Base-by-base conservation (phyloP, 1,140 invertebrate species). In the Heliothis subflexa region DNA sequence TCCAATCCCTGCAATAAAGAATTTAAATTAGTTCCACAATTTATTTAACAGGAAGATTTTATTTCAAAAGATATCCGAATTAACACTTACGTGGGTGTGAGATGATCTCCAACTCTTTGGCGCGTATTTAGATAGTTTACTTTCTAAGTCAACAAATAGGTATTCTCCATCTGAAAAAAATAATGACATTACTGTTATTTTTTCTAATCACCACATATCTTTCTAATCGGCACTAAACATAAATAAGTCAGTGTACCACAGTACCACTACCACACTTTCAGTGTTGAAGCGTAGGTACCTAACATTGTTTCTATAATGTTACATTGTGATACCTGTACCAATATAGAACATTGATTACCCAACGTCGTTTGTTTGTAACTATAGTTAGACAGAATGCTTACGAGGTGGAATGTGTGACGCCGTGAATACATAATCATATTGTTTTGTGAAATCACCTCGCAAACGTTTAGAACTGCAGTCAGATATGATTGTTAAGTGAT, bases 81-180 rank as follows among this genome's bases (percentile, higher is more conserved):
- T 62, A 14, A 7, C 18, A 96, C 97, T 97, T 96, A 98, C 98
- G 95, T 98, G 97, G 88, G 98, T 98, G 93, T 98, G 97, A 77
- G 98, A 98, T 79, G 97, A 97, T 93, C 98, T 97, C 98, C 98
- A 99, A 94, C 97, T 97, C 95, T 99, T 99, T 85, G 98, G 98
- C 81, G 98, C 98, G 95, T 99, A 98, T 95, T 99, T 99, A 88
- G 97, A 98, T 86, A 99, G 95, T 95, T 99, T 99, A 95, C 97
- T 98, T 89, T 99, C 98, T 86, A 97, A 97, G 92, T 99, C 98
- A 89, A 98, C 96, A 95, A 99, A 99, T 78, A 99, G 96, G 94
- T 98, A 99, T 95, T 99, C 98, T 92, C 97, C 97, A 96, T 98
- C 98, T 99, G 96, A 47, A 97, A 97, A 85, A 87, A 85, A 79